Conservation (phyloP, 2,113 vertebrate genomes). For the Labrus mixtus region DNA sequence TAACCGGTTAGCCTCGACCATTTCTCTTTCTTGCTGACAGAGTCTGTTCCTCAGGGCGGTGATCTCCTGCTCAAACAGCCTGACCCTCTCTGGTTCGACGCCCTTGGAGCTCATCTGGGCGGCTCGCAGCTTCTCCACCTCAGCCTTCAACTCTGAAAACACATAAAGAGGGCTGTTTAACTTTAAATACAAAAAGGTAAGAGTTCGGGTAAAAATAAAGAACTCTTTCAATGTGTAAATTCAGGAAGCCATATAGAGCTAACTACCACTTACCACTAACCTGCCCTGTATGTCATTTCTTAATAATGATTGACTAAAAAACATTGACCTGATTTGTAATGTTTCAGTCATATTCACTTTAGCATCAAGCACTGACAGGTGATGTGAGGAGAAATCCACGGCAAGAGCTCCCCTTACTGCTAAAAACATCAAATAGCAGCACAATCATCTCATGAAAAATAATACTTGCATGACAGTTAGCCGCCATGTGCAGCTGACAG, state of each 20-base stretch:
- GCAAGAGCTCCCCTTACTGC: slow-evolving; percentile 78
- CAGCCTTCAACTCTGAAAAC: slow-evolving; percentile 91
- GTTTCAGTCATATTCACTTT: slow-evolving; percentile 25
- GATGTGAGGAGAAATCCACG: slow-evolving; percentile 39
- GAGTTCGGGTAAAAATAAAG: background rate
- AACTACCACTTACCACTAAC: background rate
- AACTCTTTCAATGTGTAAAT: background rate
- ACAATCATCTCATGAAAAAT: slow-evolving; percentile 62
- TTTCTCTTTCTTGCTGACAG: slow-evolving; percentile 90
- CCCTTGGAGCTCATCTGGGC: slow-evolving; percentile 88
- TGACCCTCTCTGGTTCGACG: slow-evolving; percentile 88
- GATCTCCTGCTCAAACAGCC: slow-evolving; percentile 91
- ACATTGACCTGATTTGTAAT: slow-evolving; percentile 20
- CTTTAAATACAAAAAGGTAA: no score
- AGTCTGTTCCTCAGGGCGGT: slow-evolving; percentile 85
- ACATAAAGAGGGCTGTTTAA: background rate
- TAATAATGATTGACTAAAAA: slow-evolving; percentile 22
- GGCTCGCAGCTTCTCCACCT: slow-evolving; percentile 94
- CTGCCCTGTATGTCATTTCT: background rate
- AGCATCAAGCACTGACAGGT: slow-evolving; percentile 18
- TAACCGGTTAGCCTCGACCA: slow-evolving; percentile 92
- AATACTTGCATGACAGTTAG: slow-evolving; percentile 76
- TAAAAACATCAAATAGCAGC: slow-evolving; percentile 56
- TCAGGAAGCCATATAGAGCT: background rate
- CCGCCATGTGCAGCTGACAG: slow-evolving; percentile 68